phyloP scores from a whole-genome alignment of 2,888 invertebrate species.

The Amiota mariae region DNA sequence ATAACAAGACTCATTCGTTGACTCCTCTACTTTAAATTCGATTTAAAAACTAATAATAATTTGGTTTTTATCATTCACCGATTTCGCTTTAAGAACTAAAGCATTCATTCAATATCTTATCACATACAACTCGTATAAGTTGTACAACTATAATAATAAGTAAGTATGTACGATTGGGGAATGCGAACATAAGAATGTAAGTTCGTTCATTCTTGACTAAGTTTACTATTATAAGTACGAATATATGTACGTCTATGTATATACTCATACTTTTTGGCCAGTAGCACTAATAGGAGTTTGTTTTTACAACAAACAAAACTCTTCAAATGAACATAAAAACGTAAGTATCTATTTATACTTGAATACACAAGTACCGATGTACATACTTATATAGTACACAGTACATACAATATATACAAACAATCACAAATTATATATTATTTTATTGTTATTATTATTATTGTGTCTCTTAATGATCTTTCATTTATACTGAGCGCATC shows the following conservation, averaged over 20 bases:
- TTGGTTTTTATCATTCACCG: slow-evolving; percentile 7
- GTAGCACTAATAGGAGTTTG: not conserved
- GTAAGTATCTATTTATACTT: slow-evolving; percentile 4
- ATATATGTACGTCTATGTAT: no score
- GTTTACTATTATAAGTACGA: no score
- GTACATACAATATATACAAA: not conserved
- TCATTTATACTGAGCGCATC: no score
- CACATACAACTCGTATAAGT: slow-evolving; percentile 39
- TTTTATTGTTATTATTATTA: slow-evolving; percentile 7
- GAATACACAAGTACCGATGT: not conserved
- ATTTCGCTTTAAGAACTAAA: no score
- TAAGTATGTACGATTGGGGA: no score
- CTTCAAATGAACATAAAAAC: not conserved
- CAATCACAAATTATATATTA: not conserved
- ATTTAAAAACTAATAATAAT: slow-evolving; percentile 50
- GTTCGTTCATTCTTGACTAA: not conserved
- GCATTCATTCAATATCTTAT: slow-evolving; percentile 50
- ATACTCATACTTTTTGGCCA: no score
- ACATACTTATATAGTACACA: not conserved
- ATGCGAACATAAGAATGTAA: slow-evolving; percentile 29
- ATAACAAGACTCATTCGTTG: slow-evolving; percentile 42
- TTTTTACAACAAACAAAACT: not conserved
- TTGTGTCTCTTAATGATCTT: not conserved
- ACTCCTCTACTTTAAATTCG: slow-evolving; percentile 50
- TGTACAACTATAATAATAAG: no score